These are phyloP conservation scores for Uropsilus gracilis DNA, from an alignment of 2,113 vertebrate genomes.

Conservation along the genomic window DNA sequence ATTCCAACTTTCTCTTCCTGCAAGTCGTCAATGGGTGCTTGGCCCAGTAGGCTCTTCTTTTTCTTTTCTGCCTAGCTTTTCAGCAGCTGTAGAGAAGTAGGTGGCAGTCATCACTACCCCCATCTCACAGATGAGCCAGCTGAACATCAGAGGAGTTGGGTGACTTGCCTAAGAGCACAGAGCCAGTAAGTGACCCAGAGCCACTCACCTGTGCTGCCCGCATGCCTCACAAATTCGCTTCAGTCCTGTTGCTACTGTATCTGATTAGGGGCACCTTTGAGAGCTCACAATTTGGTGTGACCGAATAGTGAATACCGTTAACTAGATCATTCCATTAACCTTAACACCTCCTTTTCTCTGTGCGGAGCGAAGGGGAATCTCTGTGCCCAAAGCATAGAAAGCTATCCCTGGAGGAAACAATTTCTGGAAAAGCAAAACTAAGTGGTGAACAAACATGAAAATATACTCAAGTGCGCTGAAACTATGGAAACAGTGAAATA, in stretches of 20 bases:
- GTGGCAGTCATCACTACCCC: neutral
- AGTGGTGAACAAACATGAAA: neutral
- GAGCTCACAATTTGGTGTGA: conserved; percentile 5
- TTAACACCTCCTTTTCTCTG: neutral
- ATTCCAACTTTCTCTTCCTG: too few species aligned
- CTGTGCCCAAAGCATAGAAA: neutral
- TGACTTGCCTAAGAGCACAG: neutral
- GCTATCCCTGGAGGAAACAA: neutral
- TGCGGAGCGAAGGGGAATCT: neutral
- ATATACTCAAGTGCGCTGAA: neutral
- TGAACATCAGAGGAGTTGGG: neutral
- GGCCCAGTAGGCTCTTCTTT: too few species aligned
- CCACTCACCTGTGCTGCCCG: neutral
- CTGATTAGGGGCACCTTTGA: neutral
- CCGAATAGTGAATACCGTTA: neutral
- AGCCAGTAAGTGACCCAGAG: neutral
- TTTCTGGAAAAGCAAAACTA: neutral
- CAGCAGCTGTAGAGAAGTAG: neutral
- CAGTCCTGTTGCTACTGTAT: neutral
- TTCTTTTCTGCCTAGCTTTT: neutral
- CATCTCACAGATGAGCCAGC: neutral
- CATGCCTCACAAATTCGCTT: neutral
- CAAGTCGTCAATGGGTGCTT: too few species aligned
- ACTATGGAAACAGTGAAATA: neutral
- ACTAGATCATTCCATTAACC: neutral